These are phyloP conservation scores for Campoletis raptor DNA, from an alignment of 2,888 invertebrate species.

Conservation along the genomic window DNA sequence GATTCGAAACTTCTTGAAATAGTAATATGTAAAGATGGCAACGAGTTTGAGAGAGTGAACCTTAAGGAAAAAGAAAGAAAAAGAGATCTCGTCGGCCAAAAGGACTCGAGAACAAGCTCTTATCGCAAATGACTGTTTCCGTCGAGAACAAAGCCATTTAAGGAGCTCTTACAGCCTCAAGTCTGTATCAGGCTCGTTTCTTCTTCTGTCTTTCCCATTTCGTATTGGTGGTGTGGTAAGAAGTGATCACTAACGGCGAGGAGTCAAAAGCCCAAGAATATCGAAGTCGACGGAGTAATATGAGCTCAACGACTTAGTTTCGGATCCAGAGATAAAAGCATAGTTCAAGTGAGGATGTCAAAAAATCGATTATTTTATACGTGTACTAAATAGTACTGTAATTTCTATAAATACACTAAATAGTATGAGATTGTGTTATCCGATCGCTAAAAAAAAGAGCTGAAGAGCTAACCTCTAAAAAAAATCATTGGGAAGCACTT, in stretches of 20 bases:
- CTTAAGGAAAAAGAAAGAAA: slow-evolving; percentile 17
- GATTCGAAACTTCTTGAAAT: slow-evolving; percentile 5
- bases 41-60: not conserved
- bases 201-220: slow-evolving; percentile 16
- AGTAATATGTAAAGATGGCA: slow-evolving; percentile 26
- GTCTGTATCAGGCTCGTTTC: slow-evolving; percentile 68
- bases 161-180: slow-evolving; percentile 78
- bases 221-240: not conserved
- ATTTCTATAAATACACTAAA: not conserved
- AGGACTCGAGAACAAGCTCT: slow-evolving; percentile 79
- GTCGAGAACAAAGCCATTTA: slow-evolving; percentile 82
- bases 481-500: slow-evolving; percentile 21
- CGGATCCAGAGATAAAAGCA: not conserved
- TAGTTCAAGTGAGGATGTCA: not conserved
- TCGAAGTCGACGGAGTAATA: not conserved
- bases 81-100: slow-evolving; percentile 60
- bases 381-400: not conserved
- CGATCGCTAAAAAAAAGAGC: not conserved
- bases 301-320: slow-evolving; percentile 4
- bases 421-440: not conserved
- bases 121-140: slow-evolving; percentile 84
- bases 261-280: not conserved
- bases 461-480: not conserved
- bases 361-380: too few relatives aligned
- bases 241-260: slow-evolving; percentile 13